Evolutionary conservation across 92 coral and sea anemone genomes (phyloP).

Genomic region (Zoanthus gigantus): DNA sequence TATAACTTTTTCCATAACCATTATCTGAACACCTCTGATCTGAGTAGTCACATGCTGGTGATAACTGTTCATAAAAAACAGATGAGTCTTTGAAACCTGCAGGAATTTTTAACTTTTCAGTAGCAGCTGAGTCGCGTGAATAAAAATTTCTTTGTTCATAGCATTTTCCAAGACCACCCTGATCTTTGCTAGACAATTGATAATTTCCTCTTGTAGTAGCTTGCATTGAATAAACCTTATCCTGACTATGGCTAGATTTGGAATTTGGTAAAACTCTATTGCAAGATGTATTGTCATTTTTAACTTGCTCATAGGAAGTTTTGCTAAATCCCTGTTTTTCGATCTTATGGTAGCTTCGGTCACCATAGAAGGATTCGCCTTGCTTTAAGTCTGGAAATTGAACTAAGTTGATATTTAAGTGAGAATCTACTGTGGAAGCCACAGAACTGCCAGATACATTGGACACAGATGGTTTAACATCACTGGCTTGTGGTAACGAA

Average conservation of each 20-base stretch:
- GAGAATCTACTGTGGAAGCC: conserved; percentile 23
- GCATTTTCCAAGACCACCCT: neutral
- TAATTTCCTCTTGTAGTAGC: conserved; percentile 6
- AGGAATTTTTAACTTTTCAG: conserved; percentile 32
- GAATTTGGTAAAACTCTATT: conserved; percentile 12
- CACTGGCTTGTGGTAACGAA: conserved; percentile 30
- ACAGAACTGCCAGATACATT: conserved; percentile 1
- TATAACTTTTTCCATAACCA: conserved; percentile 62
- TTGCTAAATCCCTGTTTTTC: conserved; percentile 10
- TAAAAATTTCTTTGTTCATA: conserved; percentile 18
- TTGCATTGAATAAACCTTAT: conserved; percentile 10
- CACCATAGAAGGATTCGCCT: conserved; percentile 27
- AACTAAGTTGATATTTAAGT: neutral
- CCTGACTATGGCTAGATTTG: conserved; percentile 10
- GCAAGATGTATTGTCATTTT: conserved; percentile 15
- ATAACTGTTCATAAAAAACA: conserved; percentile 82
- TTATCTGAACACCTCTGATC: conserved; percentile 48
- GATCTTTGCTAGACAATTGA: conserved; percentile 17
- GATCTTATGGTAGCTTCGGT: conserved; percentile 21
- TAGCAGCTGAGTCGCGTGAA: conserved; percentile 10
- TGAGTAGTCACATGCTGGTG: conserved; percentile 80
- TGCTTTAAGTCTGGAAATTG: conserved; percentile 25
- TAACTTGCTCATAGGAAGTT: conserved; percentile 18
- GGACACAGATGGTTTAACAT: conserved; percentile 47
- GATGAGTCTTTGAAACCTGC: conserved; percentile 59